Conservation (phyloP, 1,140 invertebrate genomes). For the Lordiphosa mommai region DNA sequence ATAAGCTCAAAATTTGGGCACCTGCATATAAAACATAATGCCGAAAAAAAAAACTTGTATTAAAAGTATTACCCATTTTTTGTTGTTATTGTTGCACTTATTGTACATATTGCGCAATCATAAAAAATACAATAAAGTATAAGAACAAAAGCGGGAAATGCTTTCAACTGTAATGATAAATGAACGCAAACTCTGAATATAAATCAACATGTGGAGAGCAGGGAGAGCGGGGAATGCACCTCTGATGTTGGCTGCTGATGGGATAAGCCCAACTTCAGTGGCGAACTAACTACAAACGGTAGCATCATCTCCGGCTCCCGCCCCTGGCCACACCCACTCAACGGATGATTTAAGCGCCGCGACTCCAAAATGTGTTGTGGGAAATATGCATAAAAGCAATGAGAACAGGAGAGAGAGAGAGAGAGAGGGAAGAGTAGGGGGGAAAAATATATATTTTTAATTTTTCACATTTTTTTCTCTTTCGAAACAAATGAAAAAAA, state of each 20-base stretch:
- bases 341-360: slow-evolving; percentile 68
- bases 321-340: background rate
- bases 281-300: slow-evolving; percentile 60
- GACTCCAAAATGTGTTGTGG: slow-evolving; percentile 69
- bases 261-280: slow-evolving; percentile 68
- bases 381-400: slow-evolving; percentile 73
- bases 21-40: slow-evolving; percentile 31
- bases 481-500: slow-evolving; percentile 25
- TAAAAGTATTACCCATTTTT: slow-evolving; percentile 67
- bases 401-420: slow-evolving; percentile 20
- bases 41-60: slow-evolving; percentile 41
- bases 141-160: slow-evolving; percentile 63
- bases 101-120: slow-evolving; percentile 56
- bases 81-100: background rate
- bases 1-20: slow-evolving; percentile 61
- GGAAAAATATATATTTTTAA: slow-evolving; percentile 61
- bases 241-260: slow-evolving; percentile 55
- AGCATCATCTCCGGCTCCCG: slow-evolving; percentile 12
- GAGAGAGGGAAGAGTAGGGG: background rate
- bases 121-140: slow-evolving; percentile 36
- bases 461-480: slow-evolving; percentile 62
- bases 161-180: slow-evolving; percentile 77
- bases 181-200: slow-evolving; percentile 73
- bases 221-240: slow-evolving; percentile 34
- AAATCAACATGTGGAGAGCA: slow-evolving; percentile 42